phyloP scores from a whole-genome alignment of 1,140 invertebrate genomes.

The Cryptotermes secundus region DNA sequence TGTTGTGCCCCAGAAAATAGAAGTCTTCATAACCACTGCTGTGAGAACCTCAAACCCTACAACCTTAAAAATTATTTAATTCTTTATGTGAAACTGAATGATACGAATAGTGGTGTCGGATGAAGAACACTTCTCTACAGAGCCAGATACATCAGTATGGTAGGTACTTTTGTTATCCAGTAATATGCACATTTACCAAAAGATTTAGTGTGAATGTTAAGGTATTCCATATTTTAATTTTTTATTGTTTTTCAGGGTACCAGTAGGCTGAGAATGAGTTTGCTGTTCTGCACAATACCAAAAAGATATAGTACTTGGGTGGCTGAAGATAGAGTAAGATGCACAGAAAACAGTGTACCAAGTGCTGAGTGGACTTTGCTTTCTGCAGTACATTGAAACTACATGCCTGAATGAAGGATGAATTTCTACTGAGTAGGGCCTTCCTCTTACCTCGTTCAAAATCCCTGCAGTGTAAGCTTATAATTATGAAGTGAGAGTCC shows the following conservation, averaged over 20 bases:
- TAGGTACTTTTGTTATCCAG: not conserved
- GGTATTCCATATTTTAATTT: not conserved
- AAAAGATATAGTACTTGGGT: not conserved
- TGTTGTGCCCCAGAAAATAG: too few relatives aligned
- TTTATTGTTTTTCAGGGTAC: not conserved
- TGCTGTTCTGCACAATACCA: not conserved
- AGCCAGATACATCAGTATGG: not conserved
- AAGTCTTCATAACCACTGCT: too few relatives aligned
- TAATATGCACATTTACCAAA: not conserved
- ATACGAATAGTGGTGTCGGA: not conserved
- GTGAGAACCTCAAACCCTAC: too few relatives aligned
- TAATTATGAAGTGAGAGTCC: too few relatives aligned
- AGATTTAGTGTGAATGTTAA: not conserved
- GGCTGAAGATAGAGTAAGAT: too few relatives aligned
- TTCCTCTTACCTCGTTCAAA: too few relatives aligned
- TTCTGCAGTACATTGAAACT: too few relatives aligned
- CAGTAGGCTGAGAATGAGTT: not conserved
- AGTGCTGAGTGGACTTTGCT: too few relatives aligned
- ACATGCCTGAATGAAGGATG: too few relatives aligned
- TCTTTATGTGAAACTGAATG: not conserved
- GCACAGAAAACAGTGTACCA: too few relatives aligned
- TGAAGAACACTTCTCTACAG: not conserved
- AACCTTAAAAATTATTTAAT: not conserved
- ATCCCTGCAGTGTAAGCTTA: too few relatives aligned
- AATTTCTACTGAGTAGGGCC: too few relatives aligned